Conservation (phyloP, 2,797 vertebrate species). For the Macrochelys suwanniensis region DNA sequence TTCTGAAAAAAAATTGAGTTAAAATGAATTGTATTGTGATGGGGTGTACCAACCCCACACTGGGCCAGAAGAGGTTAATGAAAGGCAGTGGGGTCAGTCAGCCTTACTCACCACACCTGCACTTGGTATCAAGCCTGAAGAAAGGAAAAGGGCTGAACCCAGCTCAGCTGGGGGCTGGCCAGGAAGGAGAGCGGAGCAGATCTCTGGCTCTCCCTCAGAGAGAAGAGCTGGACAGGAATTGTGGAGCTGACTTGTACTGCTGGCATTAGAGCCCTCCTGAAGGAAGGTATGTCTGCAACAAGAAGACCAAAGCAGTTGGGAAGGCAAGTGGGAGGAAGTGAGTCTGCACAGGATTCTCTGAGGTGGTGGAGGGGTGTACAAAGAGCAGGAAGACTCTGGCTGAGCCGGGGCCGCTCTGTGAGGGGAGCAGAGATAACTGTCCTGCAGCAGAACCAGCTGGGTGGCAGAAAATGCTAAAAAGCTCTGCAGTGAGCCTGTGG, state of each 20-base stretch:
- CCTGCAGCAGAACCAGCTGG: neutral
- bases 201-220: neutral
- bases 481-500: too few relatives aligned
- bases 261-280: neutral
- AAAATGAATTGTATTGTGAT: too few relatives aligned
- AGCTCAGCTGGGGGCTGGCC: too few relatives aligned
- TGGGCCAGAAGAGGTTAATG: neutral
- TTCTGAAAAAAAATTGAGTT: too few relatives aligned
- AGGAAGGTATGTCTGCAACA: neutral
- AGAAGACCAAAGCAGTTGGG: neutral
- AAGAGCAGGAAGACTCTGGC: neutral
- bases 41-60: neutral
- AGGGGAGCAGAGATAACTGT: neutral
- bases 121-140: neutral
- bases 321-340: neutral
- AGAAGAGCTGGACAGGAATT: neutral
- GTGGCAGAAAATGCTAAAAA: neutral
- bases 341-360: neutral
- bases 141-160: neutral
- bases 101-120: neutral
- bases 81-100: neutral
- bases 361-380: neutral
- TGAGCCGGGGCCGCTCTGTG: neutral
- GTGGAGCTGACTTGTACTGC: neutral
- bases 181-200: neutral